These are phyloP conservation scores for Lydus trimaculatus DNA, from an alignment of 2,888 invertebrate species.

Conservation along the genomic window DNA sequence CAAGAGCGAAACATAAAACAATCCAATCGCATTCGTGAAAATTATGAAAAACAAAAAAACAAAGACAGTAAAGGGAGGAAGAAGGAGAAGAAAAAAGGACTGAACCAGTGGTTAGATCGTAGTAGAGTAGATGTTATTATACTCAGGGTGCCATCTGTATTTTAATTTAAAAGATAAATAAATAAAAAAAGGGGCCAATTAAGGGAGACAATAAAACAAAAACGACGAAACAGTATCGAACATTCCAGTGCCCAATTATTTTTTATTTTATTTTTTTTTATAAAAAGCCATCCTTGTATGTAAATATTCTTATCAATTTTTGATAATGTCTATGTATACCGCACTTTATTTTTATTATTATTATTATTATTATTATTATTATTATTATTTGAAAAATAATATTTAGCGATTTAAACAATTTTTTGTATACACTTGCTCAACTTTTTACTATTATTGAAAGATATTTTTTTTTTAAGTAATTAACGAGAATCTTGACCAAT, in stretches of 20 bases:
- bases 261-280: constrained; percentile 20
- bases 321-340: constrained; percentile 40
- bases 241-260: constrained; percentile 5
- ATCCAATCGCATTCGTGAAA: constrained; percentile 57
- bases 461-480: constrained; percentile 45
- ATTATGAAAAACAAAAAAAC: constrained; percentile 34
- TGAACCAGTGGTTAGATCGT: constrained; percentile 50
- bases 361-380: constrained; percentile 17
- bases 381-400: constrained; percentile 25
- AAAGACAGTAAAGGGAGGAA: constrained; percentile 4
- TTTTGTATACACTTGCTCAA: constrained; percentile 60
- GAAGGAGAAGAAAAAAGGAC: constrained; percentile 6
- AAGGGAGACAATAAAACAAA: background rate
- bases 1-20: constrained; percentile 58
- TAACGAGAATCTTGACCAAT: constrained; percentile 37
- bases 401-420: constrained; percentile 42
- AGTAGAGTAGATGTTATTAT: constrained; percentile 45
- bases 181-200: constrained; percentile 31
- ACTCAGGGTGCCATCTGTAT: constrained; percentile 63
- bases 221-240: background rate
- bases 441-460: constrained; percentile 43
- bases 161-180: constrained; percentile 35
- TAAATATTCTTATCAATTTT: constrained; percentile 44
- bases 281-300: constrained; percentile 42
- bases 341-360: constrained; percentile 39